Base-by-base conservation (phyloP, 2,113 vertebrate species). In the Labeo catla region DNA sequence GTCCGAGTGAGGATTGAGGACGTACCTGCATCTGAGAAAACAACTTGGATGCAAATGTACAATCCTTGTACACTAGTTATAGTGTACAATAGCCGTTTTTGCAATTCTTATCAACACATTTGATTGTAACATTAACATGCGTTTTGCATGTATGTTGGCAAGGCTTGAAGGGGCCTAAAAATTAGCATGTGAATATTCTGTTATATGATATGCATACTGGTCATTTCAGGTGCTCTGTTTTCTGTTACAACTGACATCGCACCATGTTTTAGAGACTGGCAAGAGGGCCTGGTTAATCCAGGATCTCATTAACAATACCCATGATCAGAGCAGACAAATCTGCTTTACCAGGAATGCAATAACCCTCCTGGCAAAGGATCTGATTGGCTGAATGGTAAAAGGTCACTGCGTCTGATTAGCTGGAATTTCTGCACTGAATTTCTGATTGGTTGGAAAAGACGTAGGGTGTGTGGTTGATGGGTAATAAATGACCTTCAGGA, bases 241-340 rank as follows among this genome's bases (percentile, higher is more conserved):
- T 81, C 36, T 81, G 4, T 23, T 15, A 52, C 11, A 54, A 8
- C n/a, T 52, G 7, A 70, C 47, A 34, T 15, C 54, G 49, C 34
- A 59, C n/a, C 54, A 76, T 89, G 23, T 54, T 72, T 68, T 23
- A 52, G 34, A 73, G 36, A 16, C 50, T 83, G n/a, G 8, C 61
- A 11, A 81, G 59, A 61, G 81, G 65, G n/a, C 5, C 73, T 85
- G 19, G 45, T 82, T 86, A 88, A 86, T 89, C 84, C 81, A 70
- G 76, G 76, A 87, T 90, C 87, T 87, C 28, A 88, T 86, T 83
- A 90, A 83, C 81, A 82, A 84, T 65, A 83, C 68, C 81, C 63
- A 80, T 86, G 70, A 82, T 88, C 77, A 52, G 86, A 50, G 16
- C 74, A 59, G 65, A 73, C 68, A 83, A 86, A 88, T 84, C 87